Evolutionary conservation across 2,113 vertebrate genomes (phyloP), one percentile per base, ranked within the genome.

Genomic region (Seriola quinqueradiata): DNA sequence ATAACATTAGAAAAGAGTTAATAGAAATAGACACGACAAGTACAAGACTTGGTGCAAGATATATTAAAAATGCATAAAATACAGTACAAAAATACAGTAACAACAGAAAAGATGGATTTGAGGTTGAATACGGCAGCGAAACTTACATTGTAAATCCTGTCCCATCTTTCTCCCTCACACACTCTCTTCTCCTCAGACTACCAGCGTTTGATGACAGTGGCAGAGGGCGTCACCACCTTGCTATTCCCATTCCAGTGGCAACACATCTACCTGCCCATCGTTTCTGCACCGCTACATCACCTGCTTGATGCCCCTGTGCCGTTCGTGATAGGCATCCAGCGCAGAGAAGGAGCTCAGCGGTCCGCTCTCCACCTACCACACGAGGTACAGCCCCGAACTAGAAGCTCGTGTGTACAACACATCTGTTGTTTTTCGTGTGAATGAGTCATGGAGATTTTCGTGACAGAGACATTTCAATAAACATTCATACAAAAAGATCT

Each of bases 181-280:
- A 68, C 50, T 19, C 17, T 65, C 17, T 5, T 80, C 44, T 69
- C 17, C 87, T 68, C 90, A 99, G 98, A 99, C 93, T 99, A 98
- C 84, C 98, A 99, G 83, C 96, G 96, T 42, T 91, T 99, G 92
- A 99, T 99, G 98, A 99, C 96, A 0, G 97, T 99, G 81, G 98
- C 98, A 0, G 98, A 99, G 86, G 96, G 97, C 48, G 94, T 99
- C 93, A 97, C 96, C 0, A 96, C 97, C 0, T 94, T 99, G 72
- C 94, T 99, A 48, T 99, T 99, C 94, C 98, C 98, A 0, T 99
- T 99, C 92, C 97, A 99, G 75, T 99, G 98, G 98, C 97, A 99
- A 86, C 98, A 99, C 3, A 97, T 99, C 4, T 99, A 99, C 0
- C 96, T 99, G 21, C 98, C 98, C 85, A 99, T 99, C 87, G 96